Percentiles rank a stretch among this genome's conserved stretches.
Evolutionary conservation across 2,888 invertebrate species (phyloP).

Genomic region (Plebejus melissa): DNA sequence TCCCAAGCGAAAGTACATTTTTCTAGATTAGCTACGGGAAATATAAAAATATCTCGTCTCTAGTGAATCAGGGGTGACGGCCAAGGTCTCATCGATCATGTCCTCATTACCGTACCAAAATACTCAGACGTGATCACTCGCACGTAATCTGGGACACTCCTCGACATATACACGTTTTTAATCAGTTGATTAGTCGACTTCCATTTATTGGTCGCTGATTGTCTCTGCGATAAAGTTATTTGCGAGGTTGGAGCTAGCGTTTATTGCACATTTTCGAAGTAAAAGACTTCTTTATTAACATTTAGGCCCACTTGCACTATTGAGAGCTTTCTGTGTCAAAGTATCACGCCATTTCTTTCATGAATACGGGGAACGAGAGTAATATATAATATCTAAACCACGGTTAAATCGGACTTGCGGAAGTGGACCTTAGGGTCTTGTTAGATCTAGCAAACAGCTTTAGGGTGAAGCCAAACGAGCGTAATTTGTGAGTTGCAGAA

Average conservation of each 20-base stretch:
- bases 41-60: slow-evolving; percentile 5
- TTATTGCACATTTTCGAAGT: neutral
- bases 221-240: neutral
- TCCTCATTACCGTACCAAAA: slow-evolving; percentile 6
- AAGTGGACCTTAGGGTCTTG: too few relatives aligned
- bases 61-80: slow-evolving; percentile 11
- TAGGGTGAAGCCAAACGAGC: too few relatives aligned
- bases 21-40: neutral
- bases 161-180: neutral
- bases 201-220: slow-evolving; percentile 10
- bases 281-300: neutral
- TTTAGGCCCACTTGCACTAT: too few relatives aligned
- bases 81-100: slow-evolving; percentile 18
- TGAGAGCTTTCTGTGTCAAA: too few relatives aligned
- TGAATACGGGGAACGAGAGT: too few relatives aligned
- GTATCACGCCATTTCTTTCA: too few relatives aligned
- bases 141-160: slow-evolving; percentile 13
- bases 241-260: neutral
- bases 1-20: neutral
- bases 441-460: too few relatives aligned
- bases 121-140: slow-evolving; percentile 12
- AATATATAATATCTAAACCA: too few relatives aligned
- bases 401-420: too few relatives aligned
- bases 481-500: too few relatives aligned
- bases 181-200: neutral